Percentiles rank a stretch among this genome's conserved stretches.
Evolutionary conservation across 2,113 vertebrate species (phyloP).

Genomic region (Calidris pygmaea): DNA sequence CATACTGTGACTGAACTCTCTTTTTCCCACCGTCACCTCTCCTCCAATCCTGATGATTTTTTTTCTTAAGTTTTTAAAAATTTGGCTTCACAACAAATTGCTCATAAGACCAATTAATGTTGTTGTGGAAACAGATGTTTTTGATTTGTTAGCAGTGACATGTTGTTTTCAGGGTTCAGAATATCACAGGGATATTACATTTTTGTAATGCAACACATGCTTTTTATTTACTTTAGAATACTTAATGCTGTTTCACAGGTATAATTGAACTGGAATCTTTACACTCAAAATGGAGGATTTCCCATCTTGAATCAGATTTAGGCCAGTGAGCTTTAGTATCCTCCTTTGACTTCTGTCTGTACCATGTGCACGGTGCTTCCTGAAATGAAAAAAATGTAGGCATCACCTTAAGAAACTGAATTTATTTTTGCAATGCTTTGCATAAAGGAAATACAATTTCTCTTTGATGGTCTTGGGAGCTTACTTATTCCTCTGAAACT

Average conservation of each 20-base stretch:
- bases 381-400: background rate
- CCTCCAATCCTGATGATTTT: background rate
- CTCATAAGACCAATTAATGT: conserved; percentile 17
- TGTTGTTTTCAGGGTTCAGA: background rate
- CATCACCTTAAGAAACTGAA: background rate
- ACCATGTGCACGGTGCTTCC: background rate
- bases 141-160: conserved; percentile 31
- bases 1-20: background rate
- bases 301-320: background rate
- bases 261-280: background rate
- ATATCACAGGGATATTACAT: background rate
- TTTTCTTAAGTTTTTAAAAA: background rate
- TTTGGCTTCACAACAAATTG: conserved; percentile 24
- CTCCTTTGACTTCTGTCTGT: background rate
- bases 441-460: background rate
- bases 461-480: background rate
- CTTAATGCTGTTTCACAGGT: background rate
- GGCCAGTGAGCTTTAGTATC: background rate
- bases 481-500: background rate
- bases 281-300: background rate
- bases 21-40: background rate
- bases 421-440: background rate
- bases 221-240: background rate
- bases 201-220: background rate
- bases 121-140: conserved; percentile 53